These are phyloP conservation scores for Kryptolebias marmoratus DNA, from an alignment of 2,113 vertebrate genomes.

Conservation along the genomic window DNA sequence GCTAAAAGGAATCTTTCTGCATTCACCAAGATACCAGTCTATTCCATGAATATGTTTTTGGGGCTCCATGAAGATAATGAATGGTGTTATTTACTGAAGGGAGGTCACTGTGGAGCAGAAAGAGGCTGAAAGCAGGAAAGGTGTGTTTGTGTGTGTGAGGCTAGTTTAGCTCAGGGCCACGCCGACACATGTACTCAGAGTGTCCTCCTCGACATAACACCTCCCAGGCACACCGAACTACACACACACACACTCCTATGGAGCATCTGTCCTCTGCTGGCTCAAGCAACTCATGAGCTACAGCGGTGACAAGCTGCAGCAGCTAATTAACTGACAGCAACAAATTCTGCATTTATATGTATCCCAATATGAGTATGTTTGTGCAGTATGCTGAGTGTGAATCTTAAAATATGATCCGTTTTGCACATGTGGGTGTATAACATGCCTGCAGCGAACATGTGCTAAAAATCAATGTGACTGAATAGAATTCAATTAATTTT, in stretches of 20 bases:
- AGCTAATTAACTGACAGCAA: constrained; percentile 49
- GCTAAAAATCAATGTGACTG: not conserved
- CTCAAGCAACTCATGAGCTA: constrained; percentile 39
- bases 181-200: constrained; percentile 2
- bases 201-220: constrained; percentile 42
- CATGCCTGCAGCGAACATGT: too few relatives aligned
- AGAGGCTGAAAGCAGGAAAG: constrained; percentile 46
- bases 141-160: constrained; percentile 20
- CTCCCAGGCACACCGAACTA: constrained; percentile 33
- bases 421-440: not conserved
- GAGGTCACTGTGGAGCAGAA: constrained; percentile 39
- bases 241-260: constrained; percentile 42
- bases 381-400: too few relatives aligned
- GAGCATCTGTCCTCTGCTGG: constrained; percentile 69
- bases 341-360: constrained; percentile 3
- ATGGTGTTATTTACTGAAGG: constrained; percentile 68
- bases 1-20: constrained; percentile 24
- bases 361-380: not conserved
- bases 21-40: constrained; percentile 25
- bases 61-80: constrained; percentile 64
- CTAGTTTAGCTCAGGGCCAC: constrained; percentile 10
- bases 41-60: constrained; percentile 42
- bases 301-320: constrained; percentile 29
- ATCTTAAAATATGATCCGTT: not conserved
- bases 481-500: not conserved